Conservation (phyloP, 2,888 invertebrate species). For the Andrena haemorrhoa region DNA sequence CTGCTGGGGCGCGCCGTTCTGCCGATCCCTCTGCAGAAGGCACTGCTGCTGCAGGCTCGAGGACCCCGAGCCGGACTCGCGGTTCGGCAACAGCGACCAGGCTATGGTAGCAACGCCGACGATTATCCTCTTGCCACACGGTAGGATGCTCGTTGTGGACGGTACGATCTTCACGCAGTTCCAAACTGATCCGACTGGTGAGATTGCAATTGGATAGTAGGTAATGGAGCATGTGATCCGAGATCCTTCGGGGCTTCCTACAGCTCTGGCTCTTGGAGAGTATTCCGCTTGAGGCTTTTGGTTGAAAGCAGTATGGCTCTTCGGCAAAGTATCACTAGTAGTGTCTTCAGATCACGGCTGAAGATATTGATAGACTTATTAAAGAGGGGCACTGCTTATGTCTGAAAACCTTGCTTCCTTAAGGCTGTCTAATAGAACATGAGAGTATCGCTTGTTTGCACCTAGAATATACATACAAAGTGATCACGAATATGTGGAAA, state of each 20-base stretch:
- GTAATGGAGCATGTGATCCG: not conserved
- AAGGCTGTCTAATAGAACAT: not conserved
- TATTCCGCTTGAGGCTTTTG: not conserved
- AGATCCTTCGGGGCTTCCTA: not conserved
- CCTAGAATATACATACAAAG: no score
- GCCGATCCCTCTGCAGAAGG: slow-evolving; percentile 85
- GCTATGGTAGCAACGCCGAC: slow-evolving; percentile 86
- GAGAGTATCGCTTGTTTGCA: not conserved
- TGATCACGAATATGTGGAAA: no score
- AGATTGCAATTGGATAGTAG: slow-evolving; percentile 38
- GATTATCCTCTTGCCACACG: slow-evolving; percentile 86
- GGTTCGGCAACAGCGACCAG: slow-evolving; percentile 78
- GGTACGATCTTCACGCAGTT: slow-evolving; percentile 86
- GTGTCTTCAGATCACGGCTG: not conserved
- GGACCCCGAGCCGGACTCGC: slow-evolving; percentile 82
- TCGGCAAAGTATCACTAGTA: not conserved
- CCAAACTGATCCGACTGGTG: slow-evolving; percentile 82
- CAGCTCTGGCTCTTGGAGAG: not conserved
- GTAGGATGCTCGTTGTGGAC: slow-evolving; percentile 87
- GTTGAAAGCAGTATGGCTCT: not conserved
- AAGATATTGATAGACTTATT: not conserved
- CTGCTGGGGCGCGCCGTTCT: slow-evolving; percentile 87
- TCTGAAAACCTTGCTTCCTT: not conserved
- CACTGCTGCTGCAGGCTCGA: slow-evolving; percentile 85
- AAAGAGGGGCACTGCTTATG: no score